These are phyloP conservation scores for Glyptemys insculpta DNA, from an alignment of 2,797 vertebrate genomes.

Conservation along the genomic window DNA sequence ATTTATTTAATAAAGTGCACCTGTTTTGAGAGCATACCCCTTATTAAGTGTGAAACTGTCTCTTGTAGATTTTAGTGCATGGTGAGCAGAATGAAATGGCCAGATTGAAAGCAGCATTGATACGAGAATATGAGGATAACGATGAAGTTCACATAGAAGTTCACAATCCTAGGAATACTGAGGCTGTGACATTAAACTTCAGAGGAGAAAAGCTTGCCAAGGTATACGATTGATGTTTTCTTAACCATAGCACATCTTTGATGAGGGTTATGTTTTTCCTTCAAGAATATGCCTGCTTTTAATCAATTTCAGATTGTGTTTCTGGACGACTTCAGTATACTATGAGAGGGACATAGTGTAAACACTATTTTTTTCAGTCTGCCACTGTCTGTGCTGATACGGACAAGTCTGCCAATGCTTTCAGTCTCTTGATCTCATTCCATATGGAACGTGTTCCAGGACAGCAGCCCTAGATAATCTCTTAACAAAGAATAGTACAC, in stretches of 20 bases:
- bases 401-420: not conserved
- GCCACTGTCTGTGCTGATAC: not conserved
- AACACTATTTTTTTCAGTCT: not conserved
- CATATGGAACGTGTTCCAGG: not conserved
- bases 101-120: slow-evolving; percentile 94
- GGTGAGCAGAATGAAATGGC: slow-evolving; percentile 99
- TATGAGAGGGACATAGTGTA: not conserved
- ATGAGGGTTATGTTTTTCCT: not conserved
- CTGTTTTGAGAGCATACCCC: not conserved
- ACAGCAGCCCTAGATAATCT: not conserved
- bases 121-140: slow-evolving; percentile 96
- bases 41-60: not conserved
- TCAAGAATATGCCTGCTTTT: not conserved
- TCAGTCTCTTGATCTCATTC: not conserved
- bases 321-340: not conserved
- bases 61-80: slow-evolving; percentile 91
- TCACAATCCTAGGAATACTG: slow-evolving; percentile 95
- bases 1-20: not conserved
- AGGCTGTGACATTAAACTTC: slow-evolving; percentile 95
- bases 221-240: slow-evolving; percentile 75
- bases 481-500: not conserved
- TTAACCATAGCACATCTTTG: not conserved
- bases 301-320: not conserved
- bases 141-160: slow-evolving; percentile 98
- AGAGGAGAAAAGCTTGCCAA: slow-evolving; percentile 97